phyloP scores from a whole-genome alignment of 2,888 invertebrate genomes.

The Celastrina argiolus region DNA sequence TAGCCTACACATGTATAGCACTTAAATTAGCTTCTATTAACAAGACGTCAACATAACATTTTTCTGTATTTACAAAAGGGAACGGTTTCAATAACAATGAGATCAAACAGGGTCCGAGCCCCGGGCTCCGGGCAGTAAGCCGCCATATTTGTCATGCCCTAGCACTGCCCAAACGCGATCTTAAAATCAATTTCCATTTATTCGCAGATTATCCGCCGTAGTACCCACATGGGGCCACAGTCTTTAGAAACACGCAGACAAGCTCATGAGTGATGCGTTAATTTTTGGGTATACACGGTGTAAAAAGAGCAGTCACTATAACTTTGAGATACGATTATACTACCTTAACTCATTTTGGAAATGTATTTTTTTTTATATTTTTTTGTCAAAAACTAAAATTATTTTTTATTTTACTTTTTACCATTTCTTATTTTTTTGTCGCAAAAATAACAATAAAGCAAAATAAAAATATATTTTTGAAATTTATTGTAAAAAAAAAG shows the following conservation, averaged over 20 bases:
- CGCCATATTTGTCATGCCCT: constrained; percentile 66
- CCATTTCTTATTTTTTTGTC: too few species aligned
- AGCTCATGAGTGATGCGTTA: neutral
- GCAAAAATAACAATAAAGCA: too few species aligned
- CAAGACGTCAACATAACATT: neutral
- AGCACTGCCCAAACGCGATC: constrained; percentile 59
- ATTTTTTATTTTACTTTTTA: too few species aligned
- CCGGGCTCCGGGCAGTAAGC: constrained; percentile 40
- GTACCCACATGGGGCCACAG: constrained; percentile 54
- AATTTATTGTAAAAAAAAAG: too few species aligned
- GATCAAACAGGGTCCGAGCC: constrained; percentile 27
- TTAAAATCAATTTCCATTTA: constrained; percentile 79
- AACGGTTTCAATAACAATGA: constrained; percentile 2
- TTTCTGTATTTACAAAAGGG: neutral
- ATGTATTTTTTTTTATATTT: too few species aligned
- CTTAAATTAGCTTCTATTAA: neutral
- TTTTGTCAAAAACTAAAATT: too few species aligned
- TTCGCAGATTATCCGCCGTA: constrained; percentile 71
- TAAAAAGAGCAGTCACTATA: too few species aligned
- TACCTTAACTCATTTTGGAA: too few species aligned
- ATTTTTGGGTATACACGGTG: too few species aligned
- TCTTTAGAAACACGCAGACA: constrained; percentile 29
- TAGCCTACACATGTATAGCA: too few species aligned
- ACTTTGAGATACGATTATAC: too few species aligned
- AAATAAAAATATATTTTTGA: too few species aligned